A percentile compares a stretch with the other conserved stretches of the same genome.
Evolutionary conservation across 2,113 vertebrate species (phyloP).

Genomic region (Sterna hirundo): DNA sequence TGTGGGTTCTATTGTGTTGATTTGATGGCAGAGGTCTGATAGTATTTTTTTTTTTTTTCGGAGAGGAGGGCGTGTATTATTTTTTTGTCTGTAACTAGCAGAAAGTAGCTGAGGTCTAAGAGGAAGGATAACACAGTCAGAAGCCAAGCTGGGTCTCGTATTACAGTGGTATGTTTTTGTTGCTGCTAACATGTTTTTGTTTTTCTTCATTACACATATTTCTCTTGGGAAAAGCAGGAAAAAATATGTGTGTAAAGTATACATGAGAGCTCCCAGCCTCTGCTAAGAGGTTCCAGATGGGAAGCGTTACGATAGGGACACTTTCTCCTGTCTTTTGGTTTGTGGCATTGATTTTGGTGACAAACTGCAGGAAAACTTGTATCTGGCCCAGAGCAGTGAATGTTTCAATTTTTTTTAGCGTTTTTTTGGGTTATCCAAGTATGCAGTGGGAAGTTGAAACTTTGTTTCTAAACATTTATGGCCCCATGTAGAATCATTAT

Average conservation of each 20-base stretch:
- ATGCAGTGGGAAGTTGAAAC: neutral
- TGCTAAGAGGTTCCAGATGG: slow-evolving; percentile 55
- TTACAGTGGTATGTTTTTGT: slow-evolving; percentile 59
- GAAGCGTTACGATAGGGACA: neutral
- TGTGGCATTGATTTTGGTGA: neutral
- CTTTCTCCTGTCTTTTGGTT: neutral
- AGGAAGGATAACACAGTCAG: slow-evolving; percentile 32
- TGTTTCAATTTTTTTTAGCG: neutral
- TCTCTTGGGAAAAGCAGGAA: slow-evolving; percentile 47
- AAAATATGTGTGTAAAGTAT: slow-evolving; percentile 30
- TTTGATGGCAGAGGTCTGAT: neutral
- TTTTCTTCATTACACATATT: slow-evolving; percentile 52
- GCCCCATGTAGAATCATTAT: accelerated
- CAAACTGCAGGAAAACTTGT: neutral
- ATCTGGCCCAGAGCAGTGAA: neutral
- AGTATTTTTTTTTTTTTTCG: neutral
- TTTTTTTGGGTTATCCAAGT: neutral
- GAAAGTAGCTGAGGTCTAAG: slow-evolving; percentile 31
- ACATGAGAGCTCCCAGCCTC: neutral
- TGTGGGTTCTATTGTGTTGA: neutral
- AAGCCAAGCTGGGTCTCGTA: neutral
- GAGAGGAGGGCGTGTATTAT: neutral
- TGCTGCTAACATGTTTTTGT: slow-evolving; percentile 62
- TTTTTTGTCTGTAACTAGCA: neutral
- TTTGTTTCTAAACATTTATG: neutral